Conservation (phyloP, 2,888 invertebrate genomes). For the Cerceris rybyensis region DNA sequence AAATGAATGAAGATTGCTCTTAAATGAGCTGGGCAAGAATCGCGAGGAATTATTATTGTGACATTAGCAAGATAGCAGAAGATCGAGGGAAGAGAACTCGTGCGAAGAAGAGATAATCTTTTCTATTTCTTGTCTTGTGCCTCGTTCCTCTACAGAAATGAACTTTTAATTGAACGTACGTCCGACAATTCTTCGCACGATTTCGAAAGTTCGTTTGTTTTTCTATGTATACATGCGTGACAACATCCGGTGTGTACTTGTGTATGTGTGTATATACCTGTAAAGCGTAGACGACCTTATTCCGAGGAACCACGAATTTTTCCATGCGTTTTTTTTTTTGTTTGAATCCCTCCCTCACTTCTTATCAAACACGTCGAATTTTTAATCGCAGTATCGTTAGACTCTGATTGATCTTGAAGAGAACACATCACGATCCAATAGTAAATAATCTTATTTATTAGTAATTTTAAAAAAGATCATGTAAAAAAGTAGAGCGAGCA, state of each 20-base stretch:
- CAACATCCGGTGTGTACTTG: conserved; percentile 58
- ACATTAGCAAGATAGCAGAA: conserved; percentile 30
- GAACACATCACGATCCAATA: conserved; percentile 27
- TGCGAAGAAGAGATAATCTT: conserved; percentile 39
- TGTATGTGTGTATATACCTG: not conserved
- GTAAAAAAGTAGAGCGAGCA: conserved; percentile 18
- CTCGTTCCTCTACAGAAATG: conserved; percentile 2
- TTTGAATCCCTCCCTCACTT: not conserved
- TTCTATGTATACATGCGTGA: conserved; percentile 44
- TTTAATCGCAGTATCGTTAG: not conserved
- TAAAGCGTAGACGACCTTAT: conserved; percentile 55
- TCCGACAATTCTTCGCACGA: conserved; percentile 27
- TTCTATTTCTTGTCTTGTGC: not conserved
- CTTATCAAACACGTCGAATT: conserved; percentile 3
- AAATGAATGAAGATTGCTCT: conserved; percentile 34
- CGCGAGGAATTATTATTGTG: conserved; percentile 39
- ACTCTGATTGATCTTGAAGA: conserved; percentile 17
- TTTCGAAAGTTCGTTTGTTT: conserved; percentile 34
- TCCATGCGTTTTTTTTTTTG: conserved; percentile 30
- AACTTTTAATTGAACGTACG: not conserved
- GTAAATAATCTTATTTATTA: conserved; percentile 2
- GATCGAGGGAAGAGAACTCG: conserved; percentile 46
- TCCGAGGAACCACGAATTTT: conserved; percentile 58
- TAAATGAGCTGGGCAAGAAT: conserved; percentile 48
- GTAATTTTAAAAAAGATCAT: conserved; percentile 15